These are phyloP conservation scores for Maniola jurtina DNA, from an alignment of 1,140 invertebrate genomes.

Conservation along the genomic window DNA sequence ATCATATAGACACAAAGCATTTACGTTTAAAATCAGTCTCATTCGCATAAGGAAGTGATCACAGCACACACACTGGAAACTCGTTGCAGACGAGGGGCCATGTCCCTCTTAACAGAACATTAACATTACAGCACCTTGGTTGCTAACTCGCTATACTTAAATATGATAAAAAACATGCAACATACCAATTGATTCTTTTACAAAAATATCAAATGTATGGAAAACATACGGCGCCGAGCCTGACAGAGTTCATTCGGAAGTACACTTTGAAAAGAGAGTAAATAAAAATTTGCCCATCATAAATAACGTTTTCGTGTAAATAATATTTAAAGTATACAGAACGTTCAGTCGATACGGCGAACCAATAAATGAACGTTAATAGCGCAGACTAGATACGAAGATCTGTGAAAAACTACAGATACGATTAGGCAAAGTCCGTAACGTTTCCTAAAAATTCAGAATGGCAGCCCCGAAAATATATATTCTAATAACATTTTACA, in stretches of 20 bases:
- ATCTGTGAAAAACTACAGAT: conserved; percentile 56
- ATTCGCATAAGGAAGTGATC: conserved; percentile 79
- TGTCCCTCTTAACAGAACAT: conserved; percentile 67
- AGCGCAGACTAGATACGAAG: conserved; percentile 68
- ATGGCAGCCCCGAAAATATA: conserved; percentile 48
- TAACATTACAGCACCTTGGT: conserved; percentile 75
- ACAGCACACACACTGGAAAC: conserved; percentile 78
- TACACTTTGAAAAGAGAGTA: conserved; percentile 49
- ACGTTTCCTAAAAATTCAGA: conserved; percentile 46
- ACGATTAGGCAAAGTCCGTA: conserved; percentile 41
- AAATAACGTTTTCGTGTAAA: conserved; percentile 38
- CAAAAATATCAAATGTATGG: conserved; percentile 63
- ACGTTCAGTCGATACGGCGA: conserved; percentile 34
- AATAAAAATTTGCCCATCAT: conserved; percentile 41
- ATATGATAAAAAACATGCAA: conserved; percentile 65
- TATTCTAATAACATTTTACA: conserved; percentile 20
- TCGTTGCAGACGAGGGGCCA: conserved; percentile 73
- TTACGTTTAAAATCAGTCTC: conserved; percentile 77
- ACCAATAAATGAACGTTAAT: conserved; percentile 53
- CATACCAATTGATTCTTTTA: conserved; percentile 55
- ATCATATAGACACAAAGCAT: conserved; percentile 65
- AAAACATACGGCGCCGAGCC: conserved; percentile 49
- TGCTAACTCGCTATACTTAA: conserved; percentile 72
- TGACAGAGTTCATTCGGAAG: conserved; percentile 38
- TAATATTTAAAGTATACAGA: conserved; percentile 21